Evolutionary conservation across 1,140 invertebrate genomes (phyloP), one percentile per base, ranked within the genome.

Genomic region (Pseudomyrmex dendroicus): DNA sequence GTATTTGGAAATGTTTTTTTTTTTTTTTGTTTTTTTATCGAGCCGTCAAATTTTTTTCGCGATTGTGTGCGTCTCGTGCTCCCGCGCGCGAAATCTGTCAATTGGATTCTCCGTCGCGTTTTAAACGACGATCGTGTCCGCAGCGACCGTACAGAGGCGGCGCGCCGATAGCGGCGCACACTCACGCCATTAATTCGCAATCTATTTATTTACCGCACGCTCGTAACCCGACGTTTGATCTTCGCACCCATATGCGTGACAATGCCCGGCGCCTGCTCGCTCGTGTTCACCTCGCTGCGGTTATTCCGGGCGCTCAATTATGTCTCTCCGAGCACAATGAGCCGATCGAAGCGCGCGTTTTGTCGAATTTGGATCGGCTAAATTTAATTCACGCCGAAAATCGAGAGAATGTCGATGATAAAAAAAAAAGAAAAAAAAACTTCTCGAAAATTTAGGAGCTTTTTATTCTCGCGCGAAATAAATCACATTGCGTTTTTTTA

Each of bases 281-380:
- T 52, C 66, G 22, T 25, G 57, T 64, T 25, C 64, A 52, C 7
- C 22, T 35, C 52, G 17, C 63, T 74, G 46, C 70, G 86, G 87
- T 88, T 92, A 91, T 91, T 92, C 90, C 83, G 84, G 84, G 89
- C 83, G 87, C 88, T 89, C 89, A 92, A 92, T 92, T 90, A 91
- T 35, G 35, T 35, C 35, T 90, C 89, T 84, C 25, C 83, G 35
- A 35, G 84, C 87, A 89, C 87, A 88, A 90, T 91, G 88, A 89
- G 70, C 84, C 87, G 90, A 92, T 63, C 80, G 54, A 13, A n/a
- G 62, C 70, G 82, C 77, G 82, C 46, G 48, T 10, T 59, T 78
- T 80, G 13, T 44, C 48, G 44, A 70, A 59, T 35, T 57, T 8
- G 20, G 7, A 70, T 70, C 54, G 52, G 54, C 52, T 48, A 48